A percentile compares a stretch with the other conserved stretches of the same genome.
Evolutionary conservation across 2,888 invertebrate species (phyloP).

Genomic region (Trisateles emortualis): DNA sequence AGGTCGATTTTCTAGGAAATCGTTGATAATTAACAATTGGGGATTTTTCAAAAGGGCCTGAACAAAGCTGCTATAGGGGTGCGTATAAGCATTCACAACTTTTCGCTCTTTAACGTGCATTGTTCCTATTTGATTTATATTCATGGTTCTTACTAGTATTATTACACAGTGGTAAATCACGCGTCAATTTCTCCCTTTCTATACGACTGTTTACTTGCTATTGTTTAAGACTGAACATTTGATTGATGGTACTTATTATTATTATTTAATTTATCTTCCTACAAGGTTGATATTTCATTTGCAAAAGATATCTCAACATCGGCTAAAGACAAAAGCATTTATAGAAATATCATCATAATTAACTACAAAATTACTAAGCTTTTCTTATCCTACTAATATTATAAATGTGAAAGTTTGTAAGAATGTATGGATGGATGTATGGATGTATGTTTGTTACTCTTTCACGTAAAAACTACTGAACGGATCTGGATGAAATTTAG

Average conservation of each 20-base stretch:
- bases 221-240: slow-evolving; percentile 39
- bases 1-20: slow-evolving; percentile 32
- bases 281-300: neutral
- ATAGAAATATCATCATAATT: no score
- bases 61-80: slow-evolving; percentile 77
- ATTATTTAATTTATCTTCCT: neutral
- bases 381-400: no score
- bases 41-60: slow-evolving; percentile 58
- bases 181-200: slow-evolving; percentile 67
- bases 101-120: slow-evolving; percentile 84
- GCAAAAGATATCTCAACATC: no score
- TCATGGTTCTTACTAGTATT: slow-evolving; percentile 81
- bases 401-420: no score
- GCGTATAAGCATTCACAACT: slow-evolving; percentile 81
- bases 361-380: no score
- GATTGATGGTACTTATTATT: slow-evolving; percentile 19
- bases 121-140: slow-evolving; percentile 87
- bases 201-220: slow-evolving; percentile 44
- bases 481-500: no score
- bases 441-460: no score
- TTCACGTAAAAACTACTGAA: no score
- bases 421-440: no score
- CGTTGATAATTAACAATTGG: slow-evolving; percentile 25
- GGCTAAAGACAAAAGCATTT: no score
- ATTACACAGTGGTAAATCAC: slow-evolving; percentile 79